A percentile compares a stretch with the other conserved stretches of the same genome.
Conservation (phyloP, 2,797 vertebrate genomes). For the Rhinatrema bivittatum region DNA sequence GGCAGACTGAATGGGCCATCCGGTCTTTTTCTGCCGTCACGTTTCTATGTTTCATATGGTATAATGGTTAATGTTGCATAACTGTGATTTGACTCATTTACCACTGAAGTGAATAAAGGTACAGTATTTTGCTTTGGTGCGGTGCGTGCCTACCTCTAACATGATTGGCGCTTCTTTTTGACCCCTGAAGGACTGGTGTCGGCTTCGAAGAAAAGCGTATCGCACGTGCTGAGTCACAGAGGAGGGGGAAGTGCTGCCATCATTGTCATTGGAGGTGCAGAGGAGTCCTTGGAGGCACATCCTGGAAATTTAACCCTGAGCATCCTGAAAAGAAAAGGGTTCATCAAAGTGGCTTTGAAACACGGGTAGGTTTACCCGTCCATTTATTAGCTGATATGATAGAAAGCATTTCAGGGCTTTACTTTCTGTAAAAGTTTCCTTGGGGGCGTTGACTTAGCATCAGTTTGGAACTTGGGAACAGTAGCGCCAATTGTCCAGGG, state of each 20-base stretch:
- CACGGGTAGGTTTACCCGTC: slow-evolving; percentile 70
- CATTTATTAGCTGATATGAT: background rate
- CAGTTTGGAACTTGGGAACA: too few relatives aligned
- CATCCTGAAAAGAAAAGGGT: slow-evolving; percentile 76
- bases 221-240: slow-evolving; percentile 60
- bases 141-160: too few relatives aligned
- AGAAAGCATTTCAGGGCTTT: background rate
- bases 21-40: too few relatives aligned
- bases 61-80: too few relatives aligned
- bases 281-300: slow-evolving; percentile 76
- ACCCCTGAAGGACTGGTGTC: slow-evolving; percentile 78
- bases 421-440: background rate
- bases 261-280: slow-evolving; percentile 79
- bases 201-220: slow-evolving; percentile 73
- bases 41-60: too few relatives aligned
- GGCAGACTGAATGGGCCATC: too few relatives aligned
- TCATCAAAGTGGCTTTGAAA: slow-evolving; percentile 86
- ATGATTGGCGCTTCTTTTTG: too few relatives aligned
- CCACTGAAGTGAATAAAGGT: too few relatives aligned
- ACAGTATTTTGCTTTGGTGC: too few relatives aligned
- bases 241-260: slow-evolving; percentile 71
- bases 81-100: too few relatives aligned
- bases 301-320: slow-evolving; percentile 73
- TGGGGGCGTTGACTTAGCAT: too few relatives aligned
- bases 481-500: too few relatives aligned